Evolutionary conservation across 1,140 invertebrate genomes (phyloP).

Genomic region (Aphis craccivora): DNA sequence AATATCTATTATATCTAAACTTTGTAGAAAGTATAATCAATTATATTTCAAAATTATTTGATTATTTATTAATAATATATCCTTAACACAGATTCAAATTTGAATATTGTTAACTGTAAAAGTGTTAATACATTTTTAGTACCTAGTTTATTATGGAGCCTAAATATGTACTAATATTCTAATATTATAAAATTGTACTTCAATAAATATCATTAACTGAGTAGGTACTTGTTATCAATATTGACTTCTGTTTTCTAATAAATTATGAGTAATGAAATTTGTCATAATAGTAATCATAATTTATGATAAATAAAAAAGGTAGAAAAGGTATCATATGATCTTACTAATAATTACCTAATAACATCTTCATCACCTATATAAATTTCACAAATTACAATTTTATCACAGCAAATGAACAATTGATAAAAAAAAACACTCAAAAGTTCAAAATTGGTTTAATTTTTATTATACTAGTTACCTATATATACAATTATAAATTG

Average conservation of each 20-base stretch:
- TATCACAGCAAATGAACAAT: neutral
- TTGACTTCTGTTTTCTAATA: neutral
- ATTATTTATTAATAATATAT: neutral
- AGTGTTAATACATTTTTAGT: too few species aligned
- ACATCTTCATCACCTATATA: neutral
- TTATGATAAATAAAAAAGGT: neutral
- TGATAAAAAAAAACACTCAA: neutral
- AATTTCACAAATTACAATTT: neutral
- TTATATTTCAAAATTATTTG: neutral
- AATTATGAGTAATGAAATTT: neutral
- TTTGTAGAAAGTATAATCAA: neutral
- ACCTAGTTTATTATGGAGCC: too few species aligned
- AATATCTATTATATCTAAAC: neutral
- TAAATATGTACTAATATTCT: too few species aligned
- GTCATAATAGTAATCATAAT: neutral
- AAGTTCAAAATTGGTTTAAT: neutral
- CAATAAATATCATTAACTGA: too few species aligned
- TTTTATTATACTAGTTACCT: neutral
- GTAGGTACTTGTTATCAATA: neutral
- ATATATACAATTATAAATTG: too few species aligned
- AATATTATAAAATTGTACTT: too few species aligned
- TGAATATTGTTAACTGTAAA: too few species aligned
- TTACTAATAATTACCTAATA: neutral
- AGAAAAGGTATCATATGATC: neutral
- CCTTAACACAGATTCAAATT: neutral